Percentiles rank a stretch among this genome's conserved stretches.
phyloP scores from a whole-genome alignment of 2,797 vertebrate species.

The Falco biarmicus region DNA sequence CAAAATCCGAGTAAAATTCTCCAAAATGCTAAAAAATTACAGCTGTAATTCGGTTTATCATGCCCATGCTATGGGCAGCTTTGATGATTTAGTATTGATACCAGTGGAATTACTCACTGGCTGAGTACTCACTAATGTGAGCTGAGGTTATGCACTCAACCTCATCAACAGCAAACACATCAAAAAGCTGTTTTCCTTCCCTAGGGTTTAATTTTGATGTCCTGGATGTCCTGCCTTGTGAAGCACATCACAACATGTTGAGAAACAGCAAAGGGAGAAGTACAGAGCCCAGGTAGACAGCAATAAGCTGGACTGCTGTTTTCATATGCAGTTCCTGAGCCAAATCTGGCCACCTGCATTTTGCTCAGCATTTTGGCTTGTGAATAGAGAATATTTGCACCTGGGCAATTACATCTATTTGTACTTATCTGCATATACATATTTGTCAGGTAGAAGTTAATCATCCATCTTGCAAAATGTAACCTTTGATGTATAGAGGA shows the following conservation, averaged over 20 bases:
- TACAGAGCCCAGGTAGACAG: not conserved
- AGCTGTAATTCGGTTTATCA: not conserved
- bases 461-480: not conserved
- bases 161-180: not conserved
- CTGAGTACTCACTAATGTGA: not conserved
- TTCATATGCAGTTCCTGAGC: not conserved
- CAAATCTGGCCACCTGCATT: slow-evolving; percentile 31
- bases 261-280: not conserved
- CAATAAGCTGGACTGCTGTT: not conserved
- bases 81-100: not conserved
- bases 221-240: not conserved
- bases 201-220: not conserved
- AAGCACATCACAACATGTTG: not conserved
- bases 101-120: not conserved
- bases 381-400: slow-evolving; percentile 37
- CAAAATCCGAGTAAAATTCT: not conserved
- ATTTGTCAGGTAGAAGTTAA: slow-evolving; percentile 45
- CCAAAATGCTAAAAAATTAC: not conserved
- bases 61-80: not conserved
- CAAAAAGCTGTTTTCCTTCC: not conserved
- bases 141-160: not conserved
- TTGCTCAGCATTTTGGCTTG: slow-evolving; percentile 17
- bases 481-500: not conserved
- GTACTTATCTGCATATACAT: slow-evolving; percentile 19
- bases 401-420: slow-evolving; percentile 54